Evolutionary conservation across 2,113 vertebrate genomes (phyloP).

Genomic region (Pteropus alecto): DNA sequence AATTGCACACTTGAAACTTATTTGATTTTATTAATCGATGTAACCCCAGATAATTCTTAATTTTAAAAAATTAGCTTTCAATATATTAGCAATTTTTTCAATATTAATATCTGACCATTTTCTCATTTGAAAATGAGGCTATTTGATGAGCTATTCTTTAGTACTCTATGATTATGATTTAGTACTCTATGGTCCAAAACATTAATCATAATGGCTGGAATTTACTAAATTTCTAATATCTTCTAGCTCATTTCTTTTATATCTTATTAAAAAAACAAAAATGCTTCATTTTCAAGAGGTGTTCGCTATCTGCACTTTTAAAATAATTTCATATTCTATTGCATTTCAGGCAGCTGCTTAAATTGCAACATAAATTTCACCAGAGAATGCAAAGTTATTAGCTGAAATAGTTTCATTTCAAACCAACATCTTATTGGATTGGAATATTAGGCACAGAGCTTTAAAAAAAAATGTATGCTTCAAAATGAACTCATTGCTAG

Average conservation of each 20-base stretch:
- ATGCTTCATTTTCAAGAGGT: neutral
- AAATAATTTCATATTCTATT: constrained; percentile 37
- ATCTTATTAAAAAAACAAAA: neutral
- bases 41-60: too few relatives aligned
- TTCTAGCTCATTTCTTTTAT: neutral
- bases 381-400: neutral
- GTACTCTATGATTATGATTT: neutral
- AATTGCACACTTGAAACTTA: too few relatives aligned
- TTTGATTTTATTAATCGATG: too few relatives aligned
- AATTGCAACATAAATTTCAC: constrained; percentile 33
- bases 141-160: neutral
- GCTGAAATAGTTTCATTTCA: constrained; percentile 47
- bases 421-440: neutral
- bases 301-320: neutral
- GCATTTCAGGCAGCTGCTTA: neutral
- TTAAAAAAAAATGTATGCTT: neutral
- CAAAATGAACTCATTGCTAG: neutral
- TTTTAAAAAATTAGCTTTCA: neutral
- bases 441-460: neutral
- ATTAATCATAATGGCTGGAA: neutral
- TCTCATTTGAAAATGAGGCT: neutral
- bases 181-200: neutral
- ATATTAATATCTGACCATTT: neutral
- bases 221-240: neutral
- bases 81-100: neutral